Evolutionary conservation across 2,113 vertebrate species (phyloP), one percentile per base, ranked within the genome.

Genomic region (Sakesphorus luctuosus): DNA sequence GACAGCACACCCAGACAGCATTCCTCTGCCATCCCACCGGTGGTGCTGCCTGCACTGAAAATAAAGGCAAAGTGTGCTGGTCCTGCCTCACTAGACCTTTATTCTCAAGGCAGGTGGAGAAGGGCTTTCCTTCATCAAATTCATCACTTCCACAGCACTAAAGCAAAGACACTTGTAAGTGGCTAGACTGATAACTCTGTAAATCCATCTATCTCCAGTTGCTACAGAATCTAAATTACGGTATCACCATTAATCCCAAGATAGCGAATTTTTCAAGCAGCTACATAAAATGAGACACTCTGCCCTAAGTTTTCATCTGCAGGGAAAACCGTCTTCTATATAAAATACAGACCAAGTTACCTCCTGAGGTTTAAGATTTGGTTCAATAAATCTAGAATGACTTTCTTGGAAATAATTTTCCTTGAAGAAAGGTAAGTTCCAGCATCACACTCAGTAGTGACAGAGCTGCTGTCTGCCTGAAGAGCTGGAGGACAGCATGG

Each of bases 171-270:
- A 8, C 11, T 19, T 82, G 36, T 69, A 62, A 85, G 71, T 62
- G 67, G 78, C 75, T 88, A 50, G 75, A 80, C 62, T 83, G 74
- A 87, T 85, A 91, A 91, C 81, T 76, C 81, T 59, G 78, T 93
- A 85, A 91, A 94, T 91, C 84, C 72, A 73, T 74, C 53, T 76
- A 50, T 87, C 78, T 87, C 46, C 35, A 11, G 59, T 63, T 94
- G 84, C 69, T 77, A 62, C 63, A 90, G 87, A 79, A 89, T 93
- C 75, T 85, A 93, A 96, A 95, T 96, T 93, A 77, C 53, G 59
- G 46, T 59, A 71, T 90, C 91, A 50, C 84, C 79, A 59, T 95
- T 94, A 95, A 94, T 95, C 58, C 46, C 59, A 23, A 73, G 15
- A 85, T 16, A 85, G 43, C 93, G 82, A 74, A 93, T 80, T 83